Conservation (phyloP, 2,888 invertebrate species). For the Cheilosia soror region DNA sequence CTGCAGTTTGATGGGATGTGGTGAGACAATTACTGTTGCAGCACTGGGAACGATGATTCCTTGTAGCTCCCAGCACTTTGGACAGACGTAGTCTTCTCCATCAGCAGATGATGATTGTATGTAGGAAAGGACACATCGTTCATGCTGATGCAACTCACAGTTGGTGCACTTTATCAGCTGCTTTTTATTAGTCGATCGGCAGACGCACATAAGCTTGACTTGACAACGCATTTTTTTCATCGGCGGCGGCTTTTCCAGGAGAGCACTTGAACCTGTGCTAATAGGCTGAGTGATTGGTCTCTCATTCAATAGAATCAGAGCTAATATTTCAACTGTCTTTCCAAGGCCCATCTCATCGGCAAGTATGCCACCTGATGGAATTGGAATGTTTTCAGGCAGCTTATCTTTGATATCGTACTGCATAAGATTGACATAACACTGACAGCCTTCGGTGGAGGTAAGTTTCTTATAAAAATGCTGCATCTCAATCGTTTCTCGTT, state of each 20-base stretch:
- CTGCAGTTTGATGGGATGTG: conserved; percentile 87
- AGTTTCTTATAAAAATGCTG: conserved; percentile 76
- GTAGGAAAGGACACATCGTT: conserved; percentile 85
- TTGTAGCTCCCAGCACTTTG: conserved; percentile 86
- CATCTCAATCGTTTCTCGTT: conserved; percentile 80
- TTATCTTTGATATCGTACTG: conserved; percentile 73
- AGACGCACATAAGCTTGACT: conserved; percentile 29
- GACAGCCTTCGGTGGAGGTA: conserved; percentile 76
- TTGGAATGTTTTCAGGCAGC: conserved; percentile 81
- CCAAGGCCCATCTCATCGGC: conserved; percentile 94
- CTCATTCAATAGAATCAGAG: conserved; percentile 86
- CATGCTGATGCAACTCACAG: conserved; percentile 87
- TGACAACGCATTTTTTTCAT: conserved; percentile 34
- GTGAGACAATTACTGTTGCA: conserved; percentile 90
- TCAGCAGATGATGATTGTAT: conserved; percentile 22
- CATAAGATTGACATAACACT: conserved; percentile 80
- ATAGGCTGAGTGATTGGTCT: conserved; percentile 67
- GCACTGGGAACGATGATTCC: conserved; percentile 82
- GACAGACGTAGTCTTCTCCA: conserved; percentile 85
- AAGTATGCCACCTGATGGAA: conserved; percentile 88
- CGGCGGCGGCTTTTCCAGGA: conserved; percentile 9
- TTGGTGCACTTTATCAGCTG: conserved; percentile 84
- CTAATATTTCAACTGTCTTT: conserved; percentile 91
- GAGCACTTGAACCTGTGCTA: conserved; percentile 20
- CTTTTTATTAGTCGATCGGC: conserved; percentile 33